A percentile compares a stretch with the other conserved stretches of the same genome.
These are phyloP conservation scores for Sesamia inferens DNA, from an alignment of 2,888 invertebrate genomes.

Conservation along the genomic window DNA sequence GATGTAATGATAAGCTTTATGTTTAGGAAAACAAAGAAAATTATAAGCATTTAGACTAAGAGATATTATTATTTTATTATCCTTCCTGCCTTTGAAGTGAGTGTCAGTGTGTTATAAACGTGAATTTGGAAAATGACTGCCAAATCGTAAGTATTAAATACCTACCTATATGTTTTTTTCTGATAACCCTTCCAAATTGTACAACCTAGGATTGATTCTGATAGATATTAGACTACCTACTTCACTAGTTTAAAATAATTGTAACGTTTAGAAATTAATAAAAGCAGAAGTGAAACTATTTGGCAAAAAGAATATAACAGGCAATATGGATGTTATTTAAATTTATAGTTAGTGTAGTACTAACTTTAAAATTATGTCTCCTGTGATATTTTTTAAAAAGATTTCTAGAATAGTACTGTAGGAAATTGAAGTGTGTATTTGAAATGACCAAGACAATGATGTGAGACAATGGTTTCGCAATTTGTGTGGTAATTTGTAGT, in stretches of 20 bases:
- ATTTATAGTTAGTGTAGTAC: no score
- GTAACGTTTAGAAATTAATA: not conserved
- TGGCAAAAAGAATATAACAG: not conserved
- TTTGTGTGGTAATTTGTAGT: no score
- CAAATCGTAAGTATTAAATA: constrained; percentile 43
- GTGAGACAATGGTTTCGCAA: no score
- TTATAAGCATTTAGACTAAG: not conserved
- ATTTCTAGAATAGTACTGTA: no score
- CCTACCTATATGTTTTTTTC: not conserved
- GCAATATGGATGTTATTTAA: no score
- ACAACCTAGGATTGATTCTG: not conserved
- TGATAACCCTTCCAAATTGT: not conserved
- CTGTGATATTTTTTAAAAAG: no score
- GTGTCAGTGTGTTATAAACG: constrained; percentile 17
- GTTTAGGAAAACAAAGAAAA: constrained; percentile 13
- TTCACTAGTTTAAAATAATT: not conserved
- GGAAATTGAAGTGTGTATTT: no score
- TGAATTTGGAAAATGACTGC: constrained; percentile 31
- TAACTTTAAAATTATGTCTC: no score
- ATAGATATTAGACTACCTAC: not conserved
- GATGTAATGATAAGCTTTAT: constrained; percentile 31
- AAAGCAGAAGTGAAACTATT: not conserved
- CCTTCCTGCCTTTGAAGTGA: constrained; percentile 9
- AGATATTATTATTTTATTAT: constrained; percentile 1
- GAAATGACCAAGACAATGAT: no score